These are phyloP conservation scores for Remorina albescens DNA, from an alignment of 2,797 vertebrate species.

Conservation along the genomic window DNA sequence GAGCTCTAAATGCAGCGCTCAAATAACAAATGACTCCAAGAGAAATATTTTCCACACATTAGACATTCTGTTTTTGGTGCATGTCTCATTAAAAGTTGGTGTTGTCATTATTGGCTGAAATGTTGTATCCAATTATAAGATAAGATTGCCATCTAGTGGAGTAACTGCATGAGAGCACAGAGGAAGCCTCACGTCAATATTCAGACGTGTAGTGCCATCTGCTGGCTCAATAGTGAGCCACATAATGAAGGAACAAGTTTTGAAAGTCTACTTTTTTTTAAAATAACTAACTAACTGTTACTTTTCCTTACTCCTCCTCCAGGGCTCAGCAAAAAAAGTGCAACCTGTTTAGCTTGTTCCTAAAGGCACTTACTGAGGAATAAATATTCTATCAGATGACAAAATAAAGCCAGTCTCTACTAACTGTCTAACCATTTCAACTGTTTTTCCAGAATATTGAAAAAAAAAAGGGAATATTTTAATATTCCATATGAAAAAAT, in stretches of 20 bases:
- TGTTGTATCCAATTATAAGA: conserved; percentile 7
- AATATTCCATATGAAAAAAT: too few species aligned
- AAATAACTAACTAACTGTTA: too few species aligned
- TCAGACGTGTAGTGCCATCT: conserved; percentile 60
- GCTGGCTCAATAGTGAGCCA: conserved; percentile 48
- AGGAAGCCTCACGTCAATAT: neutral
- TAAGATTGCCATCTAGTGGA: conserved; percentile 67
- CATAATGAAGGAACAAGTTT: neutral
- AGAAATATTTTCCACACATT: conserved; percentile 14
- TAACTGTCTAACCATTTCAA: too few species aligned
- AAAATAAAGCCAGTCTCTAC: too few species aligned
- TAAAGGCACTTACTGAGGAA: too few species aligned
- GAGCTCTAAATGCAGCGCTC: conserved; percentile 7
- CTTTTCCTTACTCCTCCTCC: too few species aligned
- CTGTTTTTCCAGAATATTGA: too few species aligned
- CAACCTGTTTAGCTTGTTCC: too few species aligned
- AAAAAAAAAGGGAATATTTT: too few species aligned
- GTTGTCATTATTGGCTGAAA: neutral
- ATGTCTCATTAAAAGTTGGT: conserved; percentile 30
- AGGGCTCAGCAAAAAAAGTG: too few species aligned
- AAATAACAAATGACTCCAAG: neutral
- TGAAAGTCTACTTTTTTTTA: too few species aligned
- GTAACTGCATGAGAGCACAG: neutral
- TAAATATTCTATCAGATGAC: too few species aligned
- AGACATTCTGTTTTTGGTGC: conserved; percentile 8